These are phyloP conservation scores for Diachasma alloeum DNA, from an alignment of 1,140 invertebrate species.

Conservation along the genomic window DNA sequence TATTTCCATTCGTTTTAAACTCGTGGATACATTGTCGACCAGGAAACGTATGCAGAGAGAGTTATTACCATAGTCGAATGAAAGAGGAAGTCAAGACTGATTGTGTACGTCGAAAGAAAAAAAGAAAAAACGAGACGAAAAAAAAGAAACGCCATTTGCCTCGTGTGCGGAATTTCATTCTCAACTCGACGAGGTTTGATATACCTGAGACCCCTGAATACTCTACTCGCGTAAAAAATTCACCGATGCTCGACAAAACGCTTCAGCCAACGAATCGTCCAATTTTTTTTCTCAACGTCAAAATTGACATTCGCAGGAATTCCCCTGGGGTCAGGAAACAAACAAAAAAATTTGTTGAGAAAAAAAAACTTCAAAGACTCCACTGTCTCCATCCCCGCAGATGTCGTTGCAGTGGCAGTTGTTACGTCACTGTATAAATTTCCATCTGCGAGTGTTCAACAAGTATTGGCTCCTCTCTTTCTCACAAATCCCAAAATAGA, in stretches of 20 bases:
- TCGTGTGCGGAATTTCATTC: conserved; percentile 7
- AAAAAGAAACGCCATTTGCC: background rate
- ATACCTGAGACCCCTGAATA: background rate
- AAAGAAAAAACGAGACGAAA: background rate
- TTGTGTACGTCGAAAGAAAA: background rate
- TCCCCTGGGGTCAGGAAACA: too few relatives aligned
- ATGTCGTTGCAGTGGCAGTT: background rate
- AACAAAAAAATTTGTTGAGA: too few relatives aligned
- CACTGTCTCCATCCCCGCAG: background rate
- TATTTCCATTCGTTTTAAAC: background rate
- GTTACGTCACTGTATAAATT: conserved; percentile 3
- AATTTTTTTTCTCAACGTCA: background rate
- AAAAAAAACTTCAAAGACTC: background rate
- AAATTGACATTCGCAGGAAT: too few relatives aligned
- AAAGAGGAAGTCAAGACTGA: conserved; percentile 9
- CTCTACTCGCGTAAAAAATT: background rate
- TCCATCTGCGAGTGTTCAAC: background rate
- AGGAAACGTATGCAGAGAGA: conserved; percentile 1
- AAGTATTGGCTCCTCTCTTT: background rate
- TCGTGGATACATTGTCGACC: background rate
- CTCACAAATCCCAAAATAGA: background rate
- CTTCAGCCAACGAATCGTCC: background rate
- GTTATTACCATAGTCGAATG: conserved; percentile 2
- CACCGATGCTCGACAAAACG: background rate
- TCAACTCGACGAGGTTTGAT: background rate